Base-by-base conservation (phyloP, 2,888 invertebrate species). In the Synergus gifuensis region DNA sequence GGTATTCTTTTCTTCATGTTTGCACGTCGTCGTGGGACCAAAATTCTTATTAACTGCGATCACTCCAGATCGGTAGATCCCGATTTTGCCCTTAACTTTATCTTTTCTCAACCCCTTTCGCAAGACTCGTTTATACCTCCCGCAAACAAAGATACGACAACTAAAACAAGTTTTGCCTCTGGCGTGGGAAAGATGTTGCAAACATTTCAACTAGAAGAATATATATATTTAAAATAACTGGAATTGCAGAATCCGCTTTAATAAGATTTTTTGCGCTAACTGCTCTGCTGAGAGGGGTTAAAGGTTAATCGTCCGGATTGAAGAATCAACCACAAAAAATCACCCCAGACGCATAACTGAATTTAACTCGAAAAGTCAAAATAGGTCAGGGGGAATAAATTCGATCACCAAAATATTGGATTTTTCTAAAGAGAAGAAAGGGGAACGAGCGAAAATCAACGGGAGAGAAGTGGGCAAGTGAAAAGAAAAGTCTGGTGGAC, bases 341-440 rank as follows among this genome's bases (percentile, higher is more conserved):
- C 58, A 67, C 63, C 49, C 46, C 67, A 69, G 49, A n/a, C n/a
- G 73, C n/a, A 14, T 28, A 28, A 28, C 14, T 66, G 49, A 58
- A 76, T 76, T 40, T 58, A 42, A n/a, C 69, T 18, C 22, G 63
- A 82, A 40, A 63, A 76, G 76, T 78, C 64, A 79, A 81, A 79
- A 81, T 42, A 49, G 76, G 22, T 22, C 60, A 73, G 73, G 54
- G 73, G 28, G 79, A 79, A 83, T 81, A 83, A 88, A 87, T 81
- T 86, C 87, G 88, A 90, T 90, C 88, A 88, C 86, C 89, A 90
- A 90, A 90, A 90, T 90, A 90, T 90, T 90, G 90, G 88, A 87
- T 2, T 90, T 89, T 89, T 86, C 83, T 80, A 69, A 18, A 78
- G 77, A 66, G 76, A 60, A 76, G 44, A 54, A 28, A 62, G 81